phyloP scores from a whole-genome alignment of 2,113 vertebrate genomes.

The Rallus limicola region DNA sequence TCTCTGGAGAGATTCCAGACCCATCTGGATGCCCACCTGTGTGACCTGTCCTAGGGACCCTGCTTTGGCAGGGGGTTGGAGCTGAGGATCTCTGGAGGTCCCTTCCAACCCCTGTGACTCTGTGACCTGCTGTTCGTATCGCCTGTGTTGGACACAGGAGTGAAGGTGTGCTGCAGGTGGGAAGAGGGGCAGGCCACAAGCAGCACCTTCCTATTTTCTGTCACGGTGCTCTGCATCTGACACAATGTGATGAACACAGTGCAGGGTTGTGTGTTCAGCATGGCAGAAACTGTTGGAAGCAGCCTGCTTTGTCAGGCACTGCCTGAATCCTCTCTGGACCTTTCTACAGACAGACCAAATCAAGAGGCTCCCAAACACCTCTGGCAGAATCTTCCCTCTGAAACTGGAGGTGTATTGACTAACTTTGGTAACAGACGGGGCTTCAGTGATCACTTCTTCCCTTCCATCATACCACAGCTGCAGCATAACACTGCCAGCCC shows the following conservation, averaged over 20 bases:
- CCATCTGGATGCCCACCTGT: no score
- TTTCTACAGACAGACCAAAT: neutral
- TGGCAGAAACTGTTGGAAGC: neutral
- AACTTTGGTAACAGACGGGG: neutral
- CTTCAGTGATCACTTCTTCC: neutral
- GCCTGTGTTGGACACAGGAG: neutral
- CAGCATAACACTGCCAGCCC: neutral
- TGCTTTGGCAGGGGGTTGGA: no score
- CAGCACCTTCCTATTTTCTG: neutral
- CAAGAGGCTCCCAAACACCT: neutral
- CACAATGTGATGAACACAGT: neutral
- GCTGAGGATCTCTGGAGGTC: no score
- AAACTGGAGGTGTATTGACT: neutral
- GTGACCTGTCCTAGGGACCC: no score
- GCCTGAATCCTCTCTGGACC: neutral
- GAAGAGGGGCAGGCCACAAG: neutral
- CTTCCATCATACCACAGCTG: neutral
- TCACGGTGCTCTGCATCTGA: neutral
- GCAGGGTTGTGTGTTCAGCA: fast-evolving
- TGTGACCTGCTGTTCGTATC: neutral
- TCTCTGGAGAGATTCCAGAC: no score
- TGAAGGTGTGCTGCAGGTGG: neutral
- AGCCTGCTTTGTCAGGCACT: neutral
- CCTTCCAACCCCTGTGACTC: no score
- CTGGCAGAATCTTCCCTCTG: neutral